Evolutionary conservation across 2,888 invertebrate species (phyloP).

Genomic region (Clostera curtula): DNA sequence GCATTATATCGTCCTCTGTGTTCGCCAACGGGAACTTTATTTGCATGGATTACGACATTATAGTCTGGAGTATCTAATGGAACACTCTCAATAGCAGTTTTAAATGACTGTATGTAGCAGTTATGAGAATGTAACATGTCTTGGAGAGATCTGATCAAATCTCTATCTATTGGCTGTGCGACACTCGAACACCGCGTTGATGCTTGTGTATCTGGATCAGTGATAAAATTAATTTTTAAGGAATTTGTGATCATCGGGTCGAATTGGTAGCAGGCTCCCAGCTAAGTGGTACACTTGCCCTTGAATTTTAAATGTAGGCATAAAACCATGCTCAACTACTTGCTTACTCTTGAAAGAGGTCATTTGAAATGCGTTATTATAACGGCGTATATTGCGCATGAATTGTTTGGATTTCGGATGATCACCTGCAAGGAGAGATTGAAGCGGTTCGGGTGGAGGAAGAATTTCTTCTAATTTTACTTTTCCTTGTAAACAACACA

Average conservation of each 20-base stretch:
- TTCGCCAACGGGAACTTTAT: constrained; percentile 18
- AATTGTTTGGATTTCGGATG: constrained; percentile 18
- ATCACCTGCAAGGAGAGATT: constrained; percentile 17
- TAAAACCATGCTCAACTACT: constrained; percentile 15
- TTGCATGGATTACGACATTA: constrained; percentile 19
- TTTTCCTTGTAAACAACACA: constrained; percentile 17
- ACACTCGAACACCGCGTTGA: constrained; percentile 15
- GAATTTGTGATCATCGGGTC: constrained; percentile 17
- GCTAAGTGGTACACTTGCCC: too few relatives aligned
- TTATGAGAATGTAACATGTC: constrained; percentile 20
- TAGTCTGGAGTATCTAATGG: constrained; percentile 14
- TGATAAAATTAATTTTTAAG: constrained; percentile 19
- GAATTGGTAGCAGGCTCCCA: constrained; percentile 13
- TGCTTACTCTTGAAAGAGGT: constrained; percentile 17
- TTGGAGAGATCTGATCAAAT: constrained; percentile 16
- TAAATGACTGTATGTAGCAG: constrained; percentile 16
- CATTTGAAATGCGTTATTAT: constrained; percentile 23
- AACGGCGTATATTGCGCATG: constrained; percentile 15
- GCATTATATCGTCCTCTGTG: constrained; percentile 21
- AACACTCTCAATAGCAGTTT: constrained; percentile 19
- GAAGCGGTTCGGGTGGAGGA: constrained; percentile 15
- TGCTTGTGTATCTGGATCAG: constrained; percentile 17
- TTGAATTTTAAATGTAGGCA: constrained; percentile 20
- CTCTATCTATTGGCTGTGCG: constrained; percentile 15
- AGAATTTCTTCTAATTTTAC: constrained; percentile 15